Base-by-base conservation (phyloP, 2,888 invertebrate genomes). In the Boloria selene region DNA sequence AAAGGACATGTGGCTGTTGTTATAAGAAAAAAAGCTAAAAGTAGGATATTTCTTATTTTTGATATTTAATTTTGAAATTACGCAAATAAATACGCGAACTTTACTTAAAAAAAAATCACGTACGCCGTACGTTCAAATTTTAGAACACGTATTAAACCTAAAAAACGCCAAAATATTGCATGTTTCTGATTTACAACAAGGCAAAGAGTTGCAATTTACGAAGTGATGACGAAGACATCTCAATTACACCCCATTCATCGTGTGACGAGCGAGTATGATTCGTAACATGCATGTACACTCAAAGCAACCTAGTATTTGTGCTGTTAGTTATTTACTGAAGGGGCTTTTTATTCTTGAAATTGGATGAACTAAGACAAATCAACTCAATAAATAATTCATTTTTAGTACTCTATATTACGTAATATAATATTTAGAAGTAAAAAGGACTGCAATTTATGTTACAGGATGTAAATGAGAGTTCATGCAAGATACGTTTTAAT, bases 161-260 rank as follows among this genome's bases (percentile, higher is more conserved):
- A n/a, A 66, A 53, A n/a, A 22, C 50, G 16, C 44, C 51, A 62
- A 62, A 52, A 54, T 16, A 16, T 55, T 52, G 18, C 61, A 26
- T 52, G 68, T 59, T 47, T 58, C 13, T 22, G 42, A 22, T 58
- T 44, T 31, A 64, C 13, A 51, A 42, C 18, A 18, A 52, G n/a
- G 16, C 44, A 44, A 47, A 47, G 45, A 55, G 54, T 60, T 58
- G 49, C 49, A 51, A 61, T 68, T 70, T 61, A 62, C 26, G 64
- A 58, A 61, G 75, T 73, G 73, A 66, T 66, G 70, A 76, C 73
- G 76, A 77, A 80, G 77, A 74, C 78, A 78, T 76, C 80, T 85
- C 82, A 85, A 85, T 88, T 86, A 84, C 82, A 77, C 67, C 67
- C 80, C 76, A 85, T 88, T 87, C 87, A 86, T 70, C 68, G 68